These are phyloP conservation scores for Eristalis arbustorum DNA, from an alignment of 2,888 invertebrate species.

Conservation along the genomic window DNA sequence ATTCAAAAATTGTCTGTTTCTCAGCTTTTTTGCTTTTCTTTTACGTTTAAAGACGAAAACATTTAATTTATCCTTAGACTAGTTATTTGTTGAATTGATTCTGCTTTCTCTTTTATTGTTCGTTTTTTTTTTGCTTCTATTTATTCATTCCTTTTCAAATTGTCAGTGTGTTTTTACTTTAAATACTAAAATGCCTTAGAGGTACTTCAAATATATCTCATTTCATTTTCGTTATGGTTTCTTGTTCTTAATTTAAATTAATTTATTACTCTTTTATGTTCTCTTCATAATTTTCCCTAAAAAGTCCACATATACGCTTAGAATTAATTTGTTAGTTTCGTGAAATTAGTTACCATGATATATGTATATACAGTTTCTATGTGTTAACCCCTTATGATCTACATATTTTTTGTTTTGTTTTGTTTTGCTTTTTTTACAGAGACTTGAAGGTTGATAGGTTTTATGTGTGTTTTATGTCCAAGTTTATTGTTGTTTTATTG, in stretches of 20 bases:
- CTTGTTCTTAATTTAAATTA: conserved; percentile 6
- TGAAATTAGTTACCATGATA: conserved; percentile 17
- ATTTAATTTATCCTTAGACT: conserved; percentile 19
- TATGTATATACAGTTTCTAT: conserved; percentile 14
- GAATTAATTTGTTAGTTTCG: conserved; percentile 48
- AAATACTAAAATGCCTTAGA: conserved; percentile 37
- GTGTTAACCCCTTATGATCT: not conserved
- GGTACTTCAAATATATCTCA: conserved; percentile 27
- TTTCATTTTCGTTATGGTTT: not conserved
- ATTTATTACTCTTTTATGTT: conserved; percentile 6
- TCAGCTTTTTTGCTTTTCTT: not conserved
- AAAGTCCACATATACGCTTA: conserved; percentile 54
- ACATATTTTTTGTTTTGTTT: conserved; percentile 1
- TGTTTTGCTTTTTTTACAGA: conserved; percentile 9
- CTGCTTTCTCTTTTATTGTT: not conserved
- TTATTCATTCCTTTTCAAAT: not conserved
- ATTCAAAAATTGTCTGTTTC: not conserved
- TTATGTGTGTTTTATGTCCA: not conserved
- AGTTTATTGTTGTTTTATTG: not conserved
- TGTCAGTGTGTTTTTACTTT: not conserved
- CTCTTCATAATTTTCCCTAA: conserved; percentile 49
- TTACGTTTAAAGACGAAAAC: conserved; percentile 22
- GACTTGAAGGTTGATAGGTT: not conserved
- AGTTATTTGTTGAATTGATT: conserved; percentile 14
- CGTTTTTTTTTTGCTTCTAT: not conserved